Conservation (phyloP, 2,113 vertebrate species). For the Misgurnus anguillicaudatus region DNA sequence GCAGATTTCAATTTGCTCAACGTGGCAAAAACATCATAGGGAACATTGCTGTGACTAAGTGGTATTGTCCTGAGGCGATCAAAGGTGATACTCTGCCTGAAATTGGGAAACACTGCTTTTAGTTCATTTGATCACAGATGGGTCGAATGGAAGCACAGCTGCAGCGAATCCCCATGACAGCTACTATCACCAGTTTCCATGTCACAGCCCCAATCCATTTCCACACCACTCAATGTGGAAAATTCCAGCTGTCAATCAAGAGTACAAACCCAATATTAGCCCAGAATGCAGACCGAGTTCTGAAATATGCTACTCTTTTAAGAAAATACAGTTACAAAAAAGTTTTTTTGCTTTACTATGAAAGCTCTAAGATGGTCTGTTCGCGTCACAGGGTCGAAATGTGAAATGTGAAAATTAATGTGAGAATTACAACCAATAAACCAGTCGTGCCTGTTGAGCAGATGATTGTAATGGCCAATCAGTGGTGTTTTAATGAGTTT, state of each 20-base stretch:
- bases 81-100: no score
- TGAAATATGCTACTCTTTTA: not conserved
- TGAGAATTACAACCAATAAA: no score
- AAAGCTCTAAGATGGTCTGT: not conserved
- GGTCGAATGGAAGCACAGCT: not conserved
- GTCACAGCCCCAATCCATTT: constrained; percentile 34
- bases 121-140: constrained; percentile 12
- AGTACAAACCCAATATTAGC: constrained; percentile 22
- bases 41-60: no score
- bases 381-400: no score
- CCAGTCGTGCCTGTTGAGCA: no score
- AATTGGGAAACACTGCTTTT: no score
- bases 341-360: not conserved
- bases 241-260: constrained; percentile 35
- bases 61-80: no score
- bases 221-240: constrained; percentile 29
- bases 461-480: no score
- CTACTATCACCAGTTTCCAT: constrained; percentile 2
- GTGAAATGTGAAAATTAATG: no score
- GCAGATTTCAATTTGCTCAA: no score
- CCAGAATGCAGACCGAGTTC: not conserved
- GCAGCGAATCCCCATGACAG: constrained; percentile 4
- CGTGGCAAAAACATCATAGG: no score
- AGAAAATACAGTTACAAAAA: not conserved
- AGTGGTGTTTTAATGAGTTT: no score